Evolutionary conservation across 2,888 invertebrate genomes (phyloP).

Genomic region (Drosophila vallismaia): DNA sequence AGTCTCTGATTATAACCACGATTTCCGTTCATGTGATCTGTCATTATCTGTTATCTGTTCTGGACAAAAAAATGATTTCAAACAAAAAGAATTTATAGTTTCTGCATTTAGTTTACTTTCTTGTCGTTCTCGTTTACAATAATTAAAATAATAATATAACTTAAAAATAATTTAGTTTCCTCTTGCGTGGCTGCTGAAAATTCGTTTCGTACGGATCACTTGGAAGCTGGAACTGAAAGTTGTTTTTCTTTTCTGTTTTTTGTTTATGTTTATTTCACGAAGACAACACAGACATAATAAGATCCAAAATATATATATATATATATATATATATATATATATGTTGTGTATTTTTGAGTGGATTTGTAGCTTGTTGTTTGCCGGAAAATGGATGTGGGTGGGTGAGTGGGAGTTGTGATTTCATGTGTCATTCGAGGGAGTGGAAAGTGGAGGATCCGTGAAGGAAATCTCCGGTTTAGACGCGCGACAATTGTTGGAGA

Average conservation of each 20-base stretch:
- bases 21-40: too few species aligned
- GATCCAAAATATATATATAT: conserved; percentile 75
- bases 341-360: conserved; percentile 46
- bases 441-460: conserved; percentile 17
- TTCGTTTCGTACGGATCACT: conserved; percentile 40
- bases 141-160: conserved; percentile 63
- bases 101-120: conserved; percentile 44
- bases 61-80: neutral
- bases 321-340: conserved; percentile 49
- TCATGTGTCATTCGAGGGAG: conserved; percentile 38
- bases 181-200: conserved; percentile 45
- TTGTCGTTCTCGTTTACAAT: conserved; percentile 40
- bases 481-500: conserved; percentile 89
- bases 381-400: conserved; percentile 36
- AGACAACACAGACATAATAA: conserved; percentile 75
- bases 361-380: conserved; percentile 43
- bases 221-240: conserved; percentile 26
- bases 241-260: conserved; percentile 28
- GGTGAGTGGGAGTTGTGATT: conserved; percentile 28
- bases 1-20: too few species aligned
- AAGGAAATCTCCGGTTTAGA: conserved; percentile 83
- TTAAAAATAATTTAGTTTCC: conserved; percentile 54
- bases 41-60: too few species aligned
- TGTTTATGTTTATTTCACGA: conserved; percentile 71
- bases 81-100: conserved; percentile 41